These are phyloP conservation scores for Drosophila kambysellisi DNA, from an alignment of 2,888 invertebrate species.

Conservation along the genomic window DNA sequence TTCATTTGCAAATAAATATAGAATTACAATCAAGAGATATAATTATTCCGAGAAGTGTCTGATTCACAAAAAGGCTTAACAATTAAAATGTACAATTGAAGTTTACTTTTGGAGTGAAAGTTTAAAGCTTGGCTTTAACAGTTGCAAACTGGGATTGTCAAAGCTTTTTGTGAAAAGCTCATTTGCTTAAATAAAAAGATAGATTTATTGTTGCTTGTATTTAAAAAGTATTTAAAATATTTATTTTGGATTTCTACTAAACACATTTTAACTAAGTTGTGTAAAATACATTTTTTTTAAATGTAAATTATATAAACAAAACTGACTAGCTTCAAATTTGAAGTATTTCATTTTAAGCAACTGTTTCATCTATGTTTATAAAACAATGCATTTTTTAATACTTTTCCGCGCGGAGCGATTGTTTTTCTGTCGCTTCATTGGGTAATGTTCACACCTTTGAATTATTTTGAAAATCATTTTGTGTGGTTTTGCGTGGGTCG, in stretches of 20 bases:
- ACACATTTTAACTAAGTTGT: not conserved
- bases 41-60: not conserved
- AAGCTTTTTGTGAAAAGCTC: not conserved
- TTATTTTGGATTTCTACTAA: not conserved
- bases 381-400: not conserved
- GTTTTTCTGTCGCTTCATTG: conserved; percentile 19
- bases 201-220: not conserved
- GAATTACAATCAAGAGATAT: not conserved
- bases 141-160: not conserved
- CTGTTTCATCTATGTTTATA: not conserved
- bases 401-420: conserved; percentile 10
- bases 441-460: conserved; percentile 58
- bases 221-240: not conserved
- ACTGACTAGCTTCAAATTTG: no score
- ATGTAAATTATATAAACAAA: not conserved
- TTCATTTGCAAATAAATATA: conserved; percentile 7
- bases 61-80: not conserved
- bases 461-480: conserved; percentile 6
- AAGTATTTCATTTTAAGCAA: no score
- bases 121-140: not conserved
- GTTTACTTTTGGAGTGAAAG: not conserved
- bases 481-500: conserved; percentile 47
- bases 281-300: not conserved
- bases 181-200: not conserved
- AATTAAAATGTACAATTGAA: not conserved